These are phyloP conservation scores for Pteropus rufus DNA, from an alignment of 2,797 vertebrate species.

Conservation along the genomic window DNA sequence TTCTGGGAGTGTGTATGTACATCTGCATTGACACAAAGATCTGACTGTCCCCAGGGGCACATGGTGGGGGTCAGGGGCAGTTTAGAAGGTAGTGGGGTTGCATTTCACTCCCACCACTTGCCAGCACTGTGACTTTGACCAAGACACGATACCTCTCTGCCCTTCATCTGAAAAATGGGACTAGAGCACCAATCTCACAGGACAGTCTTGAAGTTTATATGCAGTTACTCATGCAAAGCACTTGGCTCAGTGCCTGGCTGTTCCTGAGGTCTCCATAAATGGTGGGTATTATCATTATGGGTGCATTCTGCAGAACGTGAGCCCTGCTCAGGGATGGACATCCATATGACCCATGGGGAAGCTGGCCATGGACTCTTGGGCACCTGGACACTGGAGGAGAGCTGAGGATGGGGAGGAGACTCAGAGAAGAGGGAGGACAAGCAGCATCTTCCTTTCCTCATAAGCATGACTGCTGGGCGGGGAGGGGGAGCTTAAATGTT, in stretches of 20 bases:
- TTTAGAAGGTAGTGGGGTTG: neutral
- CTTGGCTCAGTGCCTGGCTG: no score
- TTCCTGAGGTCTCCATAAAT: neutral
- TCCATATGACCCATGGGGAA: neutral
- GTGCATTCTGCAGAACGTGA: neutral
- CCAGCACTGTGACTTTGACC: neutral
- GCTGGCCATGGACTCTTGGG: neutral
- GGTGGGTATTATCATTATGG: neutral
- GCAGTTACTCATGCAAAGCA: neutral
- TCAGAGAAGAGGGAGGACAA: neutral
- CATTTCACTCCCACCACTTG: neutral
- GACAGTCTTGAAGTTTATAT: neutral
- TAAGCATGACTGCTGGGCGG: neutral
- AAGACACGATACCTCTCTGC: neutral
- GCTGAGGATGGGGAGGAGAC: neutral
- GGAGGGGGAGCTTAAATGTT: neutral
- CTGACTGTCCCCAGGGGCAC: rapidly evolving
- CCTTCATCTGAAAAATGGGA: neutral
- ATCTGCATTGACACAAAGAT: neutral
- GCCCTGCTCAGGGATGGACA: neutral
- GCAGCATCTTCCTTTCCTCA: neutral
- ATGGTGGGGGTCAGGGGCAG: rapidly evolving
- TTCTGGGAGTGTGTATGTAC: neutral
- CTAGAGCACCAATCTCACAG: no score
- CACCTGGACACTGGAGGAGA: neutral